These are phyloP conservation scores for Dioctria linearis DNA, from an alignment of 2,888 invertebrate species.

Conservation along the genomic window DNA sequence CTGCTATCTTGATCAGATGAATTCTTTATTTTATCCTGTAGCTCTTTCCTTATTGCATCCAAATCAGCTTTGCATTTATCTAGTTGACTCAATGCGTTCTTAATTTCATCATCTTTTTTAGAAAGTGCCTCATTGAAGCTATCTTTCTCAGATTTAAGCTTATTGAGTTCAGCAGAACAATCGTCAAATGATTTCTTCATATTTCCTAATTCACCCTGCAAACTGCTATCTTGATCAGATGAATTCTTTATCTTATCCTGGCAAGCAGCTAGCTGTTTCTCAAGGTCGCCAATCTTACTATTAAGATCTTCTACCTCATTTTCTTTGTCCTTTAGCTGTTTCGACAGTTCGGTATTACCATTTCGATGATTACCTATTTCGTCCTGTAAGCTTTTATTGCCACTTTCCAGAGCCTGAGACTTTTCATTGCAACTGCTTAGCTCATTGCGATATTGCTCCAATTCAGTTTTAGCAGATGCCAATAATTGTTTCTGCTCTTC, in stretches of 20 bases:
- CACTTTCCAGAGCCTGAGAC: neutral
- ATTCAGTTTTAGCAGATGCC: slow-evolving; percentile 26
- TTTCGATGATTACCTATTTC: neutral
- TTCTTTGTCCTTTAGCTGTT: slow-evolving; percentile 31
- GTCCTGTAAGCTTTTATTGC: neutral
- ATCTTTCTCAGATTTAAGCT: no score
- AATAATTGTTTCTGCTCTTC: slow-evolving; percentile 5
- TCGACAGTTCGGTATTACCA: neutral
- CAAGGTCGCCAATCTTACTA: slow-evolving; percentile 12
- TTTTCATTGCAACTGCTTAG: slow-evolving; percentile 31
- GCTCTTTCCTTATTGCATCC: neutral
- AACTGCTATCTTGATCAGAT: neutral
- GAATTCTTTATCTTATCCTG: neutral
- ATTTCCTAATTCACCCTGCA: no score
- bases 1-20: no score
- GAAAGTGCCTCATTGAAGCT: no score
- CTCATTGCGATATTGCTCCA: slow-evolving; percentile 46
- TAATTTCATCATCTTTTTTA: no score
- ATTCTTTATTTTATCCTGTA: no score
- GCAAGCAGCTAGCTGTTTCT: neutral
- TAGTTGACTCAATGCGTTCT: neutral
- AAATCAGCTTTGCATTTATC: neutral
- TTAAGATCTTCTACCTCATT: neutral
- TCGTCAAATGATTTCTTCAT: no score
- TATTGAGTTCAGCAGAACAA: no score